Conservation (phyloP, 2,113 vertebrate species). For the Laticauda colubrina region DNA sequence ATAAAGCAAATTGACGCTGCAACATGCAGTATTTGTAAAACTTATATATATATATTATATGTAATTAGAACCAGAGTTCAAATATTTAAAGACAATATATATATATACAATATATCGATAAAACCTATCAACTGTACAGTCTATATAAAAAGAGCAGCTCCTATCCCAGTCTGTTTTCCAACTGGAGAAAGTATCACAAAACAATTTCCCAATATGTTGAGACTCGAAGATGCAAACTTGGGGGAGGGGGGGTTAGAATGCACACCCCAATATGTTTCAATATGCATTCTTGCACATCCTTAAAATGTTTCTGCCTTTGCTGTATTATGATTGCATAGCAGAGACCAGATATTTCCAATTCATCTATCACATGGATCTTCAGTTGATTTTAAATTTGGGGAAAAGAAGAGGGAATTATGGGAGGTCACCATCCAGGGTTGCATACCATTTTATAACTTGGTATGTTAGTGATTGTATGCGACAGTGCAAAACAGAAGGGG, state of each 20-base stretch:
- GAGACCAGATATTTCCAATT: conserved; percentile 12
- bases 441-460: conserved; percentile 8
- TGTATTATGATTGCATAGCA: neutral
- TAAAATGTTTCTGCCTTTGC: neutral
- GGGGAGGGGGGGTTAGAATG: neutral
- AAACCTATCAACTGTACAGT: conserved; percentile 49
- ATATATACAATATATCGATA: conserved; percentile 39
- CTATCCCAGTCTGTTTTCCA: neutral
- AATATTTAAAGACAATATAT: conserved; percentile 52
- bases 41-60: conserved; percentile 38
- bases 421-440: conserved; percentile 18
- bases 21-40: conserved; percentile 69
- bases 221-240: conserved; percentile 9
- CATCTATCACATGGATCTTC: conserved; percentile 30
- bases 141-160: conserved; percentile 36
- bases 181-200: neutral
- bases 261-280: neutral
- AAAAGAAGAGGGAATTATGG: neutral
- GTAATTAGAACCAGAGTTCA: conserved; percentile 47
- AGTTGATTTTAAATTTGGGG: conserved; percentile 25
- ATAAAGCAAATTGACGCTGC: conserved; percentile 74
- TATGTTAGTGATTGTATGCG: conserved; percentile 20
- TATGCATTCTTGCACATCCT: neutral
- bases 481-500: conserved; percentile 31
- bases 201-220: conserved; percentile 21